A percentile compares a stretch with the other conserved stretches of the same genome.
Evolutionary conservation across 2,888 invertebrate species (phyloP).

Genomic region (Pegoplata infirma): DNA sequence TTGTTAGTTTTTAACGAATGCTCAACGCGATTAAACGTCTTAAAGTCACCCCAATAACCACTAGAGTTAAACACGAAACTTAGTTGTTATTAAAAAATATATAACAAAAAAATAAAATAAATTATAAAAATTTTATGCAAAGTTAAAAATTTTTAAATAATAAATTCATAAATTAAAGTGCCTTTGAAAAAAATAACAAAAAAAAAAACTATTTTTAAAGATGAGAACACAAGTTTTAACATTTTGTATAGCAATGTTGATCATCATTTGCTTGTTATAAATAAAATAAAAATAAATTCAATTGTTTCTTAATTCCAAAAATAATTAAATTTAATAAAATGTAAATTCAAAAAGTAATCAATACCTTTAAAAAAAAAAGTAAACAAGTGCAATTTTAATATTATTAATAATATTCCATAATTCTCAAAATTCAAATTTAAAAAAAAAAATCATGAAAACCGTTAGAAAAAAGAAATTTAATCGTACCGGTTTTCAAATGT

Average conservation of each 20-base stretch:
- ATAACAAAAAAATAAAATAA: slow-evolving; percentile 8
- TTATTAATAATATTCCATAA: background rate
- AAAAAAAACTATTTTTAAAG: slow-evolving; percentile 25
- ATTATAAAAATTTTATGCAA: slow-evolving; percentile 16
- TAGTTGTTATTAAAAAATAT: background rate
- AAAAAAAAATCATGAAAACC: slow-evolving; percentile 40
- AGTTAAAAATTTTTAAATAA: slow-evolving; percentile 2
- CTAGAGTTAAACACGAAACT: background rate
- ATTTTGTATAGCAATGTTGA: slow-evolving; percentile 72
- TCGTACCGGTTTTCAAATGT: slow-evolving; percentile 68
- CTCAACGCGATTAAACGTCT: slow-evolving; percentile 55
- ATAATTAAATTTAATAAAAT: slow-evolving; percentile 7
- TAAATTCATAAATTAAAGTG: slow-evolving; percentile 2
- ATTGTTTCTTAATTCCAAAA: slow-evolving; percentile 24
- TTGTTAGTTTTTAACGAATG: slow-evolving; percentile 54
- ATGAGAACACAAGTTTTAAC: slow-evolving; percentile 72
- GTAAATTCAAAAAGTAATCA: slow-evolving; percentile 4
- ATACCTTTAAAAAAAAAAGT: no score
- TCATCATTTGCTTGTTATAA: slow-evolving; percentile 71
- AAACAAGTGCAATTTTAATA: slow-evolving; percentile 13
- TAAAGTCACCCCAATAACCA: slow-evolving; percentile 8
- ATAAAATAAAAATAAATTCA: slow-evolving; percentile 20
- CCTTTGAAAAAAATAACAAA: background rate
- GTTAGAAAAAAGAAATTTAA: slow-evolving; percentile 49
- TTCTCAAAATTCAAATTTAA: slow-evolving; percentile 19